These are phyloP conservation scores for Pseudopodoces humilis DNA, from an alignment of 2,113 vertebrate species.

Conservation along the genomic window DNA sequence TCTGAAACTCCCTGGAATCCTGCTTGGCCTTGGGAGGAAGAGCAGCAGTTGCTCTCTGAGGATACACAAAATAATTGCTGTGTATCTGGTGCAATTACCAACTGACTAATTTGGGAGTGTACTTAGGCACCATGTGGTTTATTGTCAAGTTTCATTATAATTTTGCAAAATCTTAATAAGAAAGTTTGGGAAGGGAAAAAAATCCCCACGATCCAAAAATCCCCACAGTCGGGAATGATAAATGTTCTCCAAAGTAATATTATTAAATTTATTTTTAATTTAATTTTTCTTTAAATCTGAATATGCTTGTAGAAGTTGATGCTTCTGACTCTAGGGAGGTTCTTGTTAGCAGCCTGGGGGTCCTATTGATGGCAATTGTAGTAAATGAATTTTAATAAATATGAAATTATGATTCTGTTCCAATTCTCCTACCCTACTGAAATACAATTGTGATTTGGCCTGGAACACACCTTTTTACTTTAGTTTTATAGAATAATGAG, in stretches of 20 bases:
- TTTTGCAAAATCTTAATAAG: slow-evolving; percentile 25
- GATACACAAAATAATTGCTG: neutral
- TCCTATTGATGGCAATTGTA: slow-evolving; percentile 34
- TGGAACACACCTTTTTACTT: neutral
- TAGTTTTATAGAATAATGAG: neutral
- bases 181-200: neutral
- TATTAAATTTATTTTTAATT: slow-evolving; percentile 51
- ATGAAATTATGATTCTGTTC: neutral
- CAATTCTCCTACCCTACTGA: neutral
- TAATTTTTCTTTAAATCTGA: slow-evolving; percentile 33
- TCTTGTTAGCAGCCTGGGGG: slow-evolving; percentile 5
- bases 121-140: neutral
- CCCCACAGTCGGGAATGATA: neutral
- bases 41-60: neutral
- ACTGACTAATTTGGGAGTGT: neutral
- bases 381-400: slow-evolving; percentile 56
- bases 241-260: slow-evolving; percentile 35
- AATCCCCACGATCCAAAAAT: neutral
- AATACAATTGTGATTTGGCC: slow-evolving; percentile 13
- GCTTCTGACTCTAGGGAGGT: slow-evolving; percentile 27
- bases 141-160: slow-evolving; percentile 62
- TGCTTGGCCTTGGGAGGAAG: neutral
- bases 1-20: neutral
- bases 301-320: slow-evolving; percentile 9
- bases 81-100: neutral